phyloP scores from a whole-genome alignment of 2,113 vertebrate species.

The Ploceus nigricollis region DNA sequence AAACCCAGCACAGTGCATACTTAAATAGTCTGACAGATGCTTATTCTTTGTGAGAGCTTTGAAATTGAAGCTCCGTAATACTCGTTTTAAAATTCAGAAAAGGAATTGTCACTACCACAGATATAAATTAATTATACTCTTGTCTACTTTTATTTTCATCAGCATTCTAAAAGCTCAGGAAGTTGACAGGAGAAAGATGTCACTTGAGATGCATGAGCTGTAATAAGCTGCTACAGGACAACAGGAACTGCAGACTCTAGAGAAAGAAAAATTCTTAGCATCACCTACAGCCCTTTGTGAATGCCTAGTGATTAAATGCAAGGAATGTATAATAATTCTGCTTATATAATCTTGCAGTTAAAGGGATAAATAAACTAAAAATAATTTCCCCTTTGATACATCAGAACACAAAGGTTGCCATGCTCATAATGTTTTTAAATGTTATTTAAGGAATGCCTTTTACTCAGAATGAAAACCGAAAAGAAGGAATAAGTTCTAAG shows the following conservation, averaged over 20 bases:
- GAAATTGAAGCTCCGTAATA: not conserved
- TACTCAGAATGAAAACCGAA: not conserved
- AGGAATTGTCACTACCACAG: not conserved
- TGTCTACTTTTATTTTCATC: constrained; percentile 14
- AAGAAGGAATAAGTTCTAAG: not conserved
- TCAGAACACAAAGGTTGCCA: not conserved
- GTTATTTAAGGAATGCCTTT: not conserved
- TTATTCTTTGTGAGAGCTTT: not conserved
- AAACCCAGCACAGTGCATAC: not conserved
- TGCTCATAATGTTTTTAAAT: not conserved
- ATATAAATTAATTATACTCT: constrained; percentile 19
- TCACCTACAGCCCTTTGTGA: not conserved
- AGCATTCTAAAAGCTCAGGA: not conserved
- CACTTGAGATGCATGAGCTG: not conserved
- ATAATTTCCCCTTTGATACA: not conserved
- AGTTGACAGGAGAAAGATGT: not conserved
- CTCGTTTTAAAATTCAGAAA: constrained; percentile 3
- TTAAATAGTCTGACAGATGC: not conserved
- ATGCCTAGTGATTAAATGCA: not conserved
- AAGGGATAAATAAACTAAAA: not conserved
- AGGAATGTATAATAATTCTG: not conserved
- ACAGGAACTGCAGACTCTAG: not conserved
- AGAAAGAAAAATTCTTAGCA: not conserved
- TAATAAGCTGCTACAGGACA: not conserved
- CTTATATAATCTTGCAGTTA: not conserved